These are phyloP conservation scores for Xestia sexstrigata DNA, from an alignment of 2,888 invertebrate genomes.

Conservation along the genomic window DNA sequence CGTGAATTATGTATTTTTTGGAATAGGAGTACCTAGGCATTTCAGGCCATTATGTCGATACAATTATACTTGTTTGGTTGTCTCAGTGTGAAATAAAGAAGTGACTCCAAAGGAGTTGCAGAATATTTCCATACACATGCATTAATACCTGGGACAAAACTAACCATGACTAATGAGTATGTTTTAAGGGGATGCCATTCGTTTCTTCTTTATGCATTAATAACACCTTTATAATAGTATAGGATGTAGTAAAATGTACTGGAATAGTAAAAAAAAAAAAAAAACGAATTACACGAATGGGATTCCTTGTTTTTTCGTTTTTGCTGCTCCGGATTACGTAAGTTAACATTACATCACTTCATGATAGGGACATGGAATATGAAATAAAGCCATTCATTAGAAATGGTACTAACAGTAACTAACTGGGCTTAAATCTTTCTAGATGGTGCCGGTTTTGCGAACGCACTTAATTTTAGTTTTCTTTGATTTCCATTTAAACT, in stretches of 20 bases:
- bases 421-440: constrained; percentile 47
- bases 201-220: constrained; percentile 21
- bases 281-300: background rate
- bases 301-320: constrained; percentile 1
- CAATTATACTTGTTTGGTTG: constrained; percentile 3
- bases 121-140: background rate
- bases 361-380: background rate
- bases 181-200: background rate
- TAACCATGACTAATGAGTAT: constrained; percentile 22
- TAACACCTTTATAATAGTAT: background rate
- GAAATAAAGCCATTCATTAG: background rate
- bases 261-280: too few relatives aligned
- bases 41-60: constrained; percentile 35
- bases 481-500: background rate
- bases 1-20: constrained; percentile 21
- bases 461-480: background rate
- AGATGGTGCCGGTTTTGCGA: constrained; percentile 33
- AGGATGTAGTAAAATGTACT: background rate
- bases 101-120: background rate
- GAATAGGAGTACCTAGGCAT: constrained; percentile 39
- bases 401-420: constrained; percentile 24
- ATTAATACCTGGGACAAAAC: constrained; percentile 20
- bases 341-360: constrained; percentile 26
- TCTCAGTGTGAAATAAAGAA: background rate
- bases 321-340: constrained; percentile 38